Evolutionary conservation across 2,797 vertebrate species (phyloP), one percentile per base, ranked within the genome.

Genomic region (Myotis planiceps): DNA sequence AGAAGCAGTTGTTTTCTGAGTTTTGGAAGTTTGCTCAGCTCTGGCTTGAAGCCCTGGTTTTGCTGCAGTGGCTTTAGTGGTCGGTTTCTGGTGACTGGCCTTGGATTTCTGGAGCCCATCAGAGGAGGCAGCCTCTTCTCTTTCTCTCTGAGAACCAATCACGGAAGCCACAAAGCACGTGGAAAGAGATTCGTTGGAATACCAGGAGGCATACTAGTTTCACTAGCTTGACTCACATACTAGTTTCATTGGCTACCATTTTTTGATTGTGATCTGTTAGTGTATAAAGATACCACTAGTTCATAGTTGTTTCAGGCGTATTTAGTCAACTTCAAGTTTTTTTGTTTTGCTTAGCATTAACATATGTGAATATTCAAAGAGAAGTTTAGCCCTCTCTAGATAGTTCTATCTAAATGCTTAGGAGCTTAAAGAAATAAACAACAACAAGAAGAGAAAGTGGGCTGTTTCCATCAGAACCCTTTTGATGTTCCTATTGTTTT

Each of bases 181-280:
- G 63, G 63, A 82, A 95, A 74, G 16, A 37, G 51, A 81, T 42
- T 45, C 88, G 29, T 5, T 42, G 49, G 34, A 80, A 21, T 74
- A 45, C 39, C 55, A 15, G 25, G 76, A 87, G 71, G 53, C 72
- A 74, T 65, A 2, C 32, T 65, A 25, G 2, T 88, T 34, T 53
- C 32, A 78, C 12, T 53, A 42, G 39, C 55, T 84, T 96, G 80
- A 95, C 55, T 96, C 72, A 95, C 9, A 42, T 92, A 66, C 42
- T 47, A 66, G 39, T 90, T 87, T 91, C 79, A 84, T 58, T 92
- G 84, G 39, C 39, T 76, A 23, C n/a, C 55, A 34, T 66, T 94
- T 92, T 94, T 95, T 81, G 87, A 55, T 39, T 91, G 18, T 83
- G 19, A 34, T 6, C 58, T 63, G 6, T 74, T 71, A 47, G 14